These are phyloP conservation scores for Oscheius myriophilus DNA, from an alignment of 2,888 invertebrate species.

Conservation along the genomic window DNA sequence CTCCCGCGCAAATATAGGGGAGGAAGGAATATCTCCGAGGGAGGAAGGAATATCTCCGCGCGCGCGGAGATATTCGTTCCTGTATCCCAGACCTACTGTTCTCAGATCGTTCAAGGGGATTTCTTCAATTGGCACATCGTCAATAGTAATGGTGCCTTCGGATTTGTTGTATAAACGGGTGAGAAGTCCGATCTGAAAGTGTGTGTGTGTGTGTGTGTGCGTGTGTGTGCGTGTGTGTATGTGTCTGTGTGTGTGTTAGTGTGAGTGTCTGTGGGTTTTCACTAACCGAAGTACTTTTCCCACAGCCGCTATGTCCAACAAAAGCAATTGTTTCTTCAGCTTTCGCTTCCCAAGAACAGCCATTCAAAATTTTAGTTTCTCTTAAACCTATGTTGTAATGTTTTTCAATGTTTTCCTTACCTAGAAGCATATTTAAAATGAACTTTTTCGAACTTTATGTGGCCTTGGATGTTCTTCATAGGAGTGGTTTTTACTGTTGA, in stretches of 20 bases:
- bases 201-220: too few relatives aligned
- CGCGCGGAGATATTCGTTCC: too few relatives aligned
- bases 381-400: too few relatives aligned
- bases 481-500: constrained; percentile 1
- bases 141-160: constrained; percentile 43
- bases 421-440: constrained; percentile 56
- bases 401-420: too few relatives aligned
- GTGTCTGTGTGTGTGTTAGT: too few relatives aligned
- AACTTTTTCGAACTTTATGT: constrained; percentile 56
- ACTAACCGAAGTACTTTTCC: constrained; percentile 58
- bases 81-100: too few relatives aligned
- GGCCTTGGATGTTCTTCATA: constrained; percentile 46
- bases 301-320: constrained; percentile 59
- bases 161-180: constrained; percentile 43
- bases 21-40: too few relatives aligned
- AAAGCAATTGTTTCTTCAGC: constrained; percentile 54
- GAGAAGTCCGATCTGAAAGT: constrained; percentile 41
- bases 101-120: constrained; percentile 37
- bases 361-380: constrained; percentile 7
- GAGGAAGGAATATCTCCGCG: too few relatives aligned
- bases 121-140: constrained; percentile 44
- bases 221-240: too few relatives aligned
- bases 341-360: constrained; percentile 39
- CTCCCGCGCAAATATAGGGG: too few relatives aligned
- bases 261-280: not conserved